phyloP scores from a whole-genome alignment of 92 coral and sea anemone genomes.

The Phenganax marumi region DNA sequence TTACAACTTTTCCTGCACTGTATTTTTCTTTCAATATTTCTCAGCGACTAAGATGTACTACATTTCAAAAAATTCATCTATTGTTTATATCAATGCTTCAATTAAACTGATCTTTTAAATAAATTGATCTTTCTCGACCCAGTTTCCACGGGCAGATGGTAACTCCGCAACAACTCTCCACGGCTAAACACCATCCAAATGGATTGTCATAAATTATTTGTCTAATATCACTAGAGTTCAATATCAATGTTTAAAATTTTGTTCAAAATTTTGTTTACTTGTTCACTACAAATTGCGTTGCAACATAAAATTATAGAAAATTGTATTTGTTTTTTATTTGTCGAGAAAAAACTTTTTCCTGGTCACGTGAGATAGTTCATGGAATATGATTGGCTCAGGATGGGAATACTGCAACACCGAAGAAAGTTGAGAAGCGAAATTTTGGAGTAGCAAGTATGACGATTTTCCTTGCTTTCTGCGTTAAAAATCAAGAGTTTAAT shows the following conservation, averaged over 20 bases:
- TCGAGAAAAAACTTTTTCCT: neutral
- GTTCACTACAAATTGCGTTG: neutral
- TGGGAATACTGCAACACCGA: slow-evolving; percentile 29
- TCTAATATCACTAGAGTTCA: too few relatives aligned
- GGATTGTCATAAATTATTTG: too few relatives aligned
- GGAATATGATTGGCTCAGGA: slow-evolving; percentile 23
- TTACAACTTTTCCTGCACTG: neutral
- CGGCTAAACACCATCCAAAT: too few relatives aligned
- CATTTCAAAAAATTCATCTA: neutral
- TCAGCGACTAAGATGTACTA: too few relatives aligned
- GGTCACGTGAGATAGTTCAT: slow-evolving; percentile 1
- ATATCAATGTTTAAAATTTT: neutral
- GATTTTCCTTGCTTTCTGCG: slow-evolving; percentile 17
- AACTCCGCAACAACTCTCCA: too few relatives aligned
- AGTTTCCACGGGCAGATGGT: neutral
- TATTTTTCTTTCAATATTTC: neutral
- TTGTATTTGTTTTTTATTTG: neutral
- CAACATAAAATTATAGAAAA: slow-evolving; percentile 1
- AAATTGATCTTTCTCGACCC: neutral
- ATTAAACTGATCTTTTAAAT: neutral
- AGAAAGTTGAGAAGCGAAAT: neutral
- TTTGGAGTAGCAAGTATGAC: slow-evolving; percentile 15
- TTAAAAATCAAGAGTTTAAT: neutral
- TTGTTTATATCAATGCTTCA: neutral
- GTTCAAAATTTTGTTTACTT: neutral